Conservation (phyloP, 2,888 invertebrate genomes). For the Trachelus iudaicus region DNA sequence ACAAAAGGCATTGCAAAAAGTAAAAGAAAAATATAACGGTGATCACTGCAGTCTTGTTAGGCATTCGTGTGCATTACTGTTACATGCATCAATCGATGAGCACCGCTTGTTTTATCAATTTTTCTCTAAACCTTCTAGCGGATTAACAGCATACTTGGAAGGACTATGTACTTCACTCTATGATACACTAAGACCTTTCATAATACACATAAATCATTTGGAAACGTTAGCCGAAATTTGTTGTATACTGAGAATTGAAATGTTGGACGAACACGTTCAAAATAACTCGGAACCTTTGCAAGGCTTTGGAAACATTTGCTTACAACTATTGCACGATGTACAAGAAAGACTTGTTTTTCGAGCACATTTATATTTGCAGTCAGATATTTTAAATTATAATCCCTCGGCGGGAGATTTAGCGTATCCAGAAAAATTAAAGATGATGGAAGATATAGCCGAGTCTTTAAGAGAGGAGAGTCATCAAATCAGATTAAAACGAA, state of each 20-base stretch:
- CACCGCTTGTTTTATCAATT: conserved; percentile 91
- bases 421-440: conserved; percentile 96
- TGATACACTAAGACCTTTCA: conserved; percentile 90
- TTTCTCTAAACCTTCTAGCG: conserved; percentile 77
- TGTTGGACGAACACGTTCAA: conserved; percentile 90
- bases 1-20: conserved; percentile 54
- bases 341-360: conserved; percentile 97
- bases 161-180: conserved; percentile 89
- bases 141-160: conserved; percentile 82
- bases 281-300: conserved; percentile 79
- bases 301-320: conserved; percentile 82
- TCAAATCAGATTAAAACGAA: conserved; percentile 54
- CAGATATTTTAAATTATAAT: conserved; percentile 88
- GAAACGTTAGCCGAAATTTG: conserved; percentile 98
- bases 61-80: conserved; percentile 88
- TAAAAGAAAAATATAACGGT: conserved; percentile 69
- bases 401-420: conserved; percentile 96
- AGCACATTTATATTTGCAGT: conserved; percentile 91
- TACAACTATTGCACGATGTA: conserved; percentile 91
- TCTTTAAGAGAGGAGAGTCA: conserved; percentile 58
- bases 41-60: conserved; percentile 88
- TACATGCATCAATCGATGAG: conserved; percentile 96
- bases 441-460: conserved; percentile 86
- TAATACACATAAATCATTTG: conserved; percentile 96
- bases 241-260: conserved; percentile 89